Percentiles rank a stretch among this genome's conserved stretches.
These are phyloP conservation scores for Tokudaia tokunoshimensis DNA, from an alignment of 2,797 vertebrate genomes.

Conservation along the genomic window DNA sequence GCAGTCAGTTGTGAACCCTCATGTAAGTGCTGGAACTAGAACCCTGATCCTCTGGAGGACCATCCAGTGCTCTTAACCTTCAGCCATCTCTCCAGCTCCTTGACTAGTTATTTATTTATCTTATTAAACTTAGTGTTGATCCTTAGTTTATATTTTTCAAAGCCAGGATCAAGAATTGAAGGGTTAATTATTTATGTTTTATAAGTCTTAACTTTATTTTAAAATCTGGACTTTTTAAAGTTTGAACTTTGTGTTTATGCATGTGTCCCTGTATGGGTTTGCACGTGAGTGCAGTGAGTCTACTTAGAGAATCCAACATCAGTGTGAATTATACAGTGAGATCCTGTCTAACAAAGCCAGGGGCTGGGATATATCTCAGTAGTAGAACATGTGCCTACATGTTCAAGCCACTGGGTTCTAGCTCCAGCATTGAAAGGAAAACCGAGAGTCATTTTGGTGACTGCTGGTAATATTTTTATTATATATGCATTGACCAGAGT, in stretches of 20 bases:
- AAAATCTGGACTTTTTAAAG: not conserved
- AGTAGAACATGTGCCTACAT: not conserved
- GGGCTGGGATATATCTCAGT: not conserved
- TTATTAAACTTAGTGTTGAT: conserved; percentile 25
- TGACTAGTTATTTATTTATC: not conserved
- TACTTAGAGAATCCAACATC: not conserved
- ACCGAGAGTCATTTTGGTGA: not conserved
- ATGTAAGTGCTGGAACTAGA: not conserved
- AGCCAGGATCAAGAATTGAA: conserved; percentile 14
- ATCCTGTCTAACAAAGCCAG: not conserved
- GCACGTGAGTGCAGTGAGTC: not conserved
- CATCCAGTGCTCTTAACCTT: not conserved
- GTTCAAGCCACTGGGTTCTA: not conserved
- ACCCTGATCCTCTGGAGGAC: not conserved
- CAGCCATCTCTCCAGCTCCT: not conserved
- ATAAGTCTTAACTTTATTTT: conserved; percentile 15
- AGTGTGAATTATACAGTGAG: too few relatives aligned
- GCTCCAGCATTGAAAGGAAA: not conserved
- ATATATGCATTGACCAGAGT: not conserved
- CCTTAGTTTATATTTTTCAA: conserved; percentile 56
- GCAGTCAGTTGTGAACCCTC: not conserved
- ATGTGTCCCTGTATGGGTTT: not conserved
- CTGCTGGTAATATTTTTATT: conserved; percentile 15
- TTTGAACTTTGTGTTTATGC: not conserved
- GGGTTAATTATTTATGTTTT: conserved; percentile 15